These are phyloP conservation scores for Leptinotarsa rubiginosa DNA, from an alignment of 2,888 invertebrate species.

Conservation along the genomic window DNA sequence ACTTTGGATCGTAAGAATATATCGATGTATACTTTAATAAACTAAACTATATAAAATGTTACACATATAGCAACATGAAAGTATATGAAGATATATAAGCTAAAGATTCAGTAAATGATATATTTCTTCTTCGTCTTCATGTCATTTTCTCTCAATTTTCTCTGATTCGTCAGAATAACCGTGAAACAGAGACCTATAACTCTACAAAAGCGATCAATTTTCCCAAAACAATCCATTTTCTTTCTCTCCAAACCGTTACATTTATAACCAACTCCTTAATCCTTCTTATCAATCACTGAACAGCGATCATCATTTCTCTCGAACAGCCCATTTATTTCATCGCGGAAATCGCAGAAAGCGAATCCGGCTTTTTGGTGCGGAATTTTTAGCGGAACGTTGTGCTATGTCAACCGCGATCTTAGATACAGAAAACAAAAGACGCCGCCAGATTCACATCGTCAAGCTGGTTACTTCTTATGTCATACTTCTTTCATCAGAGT, in stretches of 20 bases:
- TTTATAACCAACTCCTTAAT: conserved; percentile 40
- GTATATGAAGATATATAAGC: no score
- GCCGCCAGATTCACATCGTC: conserved; percentile 31
- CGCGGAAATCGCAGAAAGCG: conserved; percentile 31
- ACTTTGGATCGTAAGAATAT: no score
- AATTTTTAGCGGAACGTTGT: conserved; percentile 31
- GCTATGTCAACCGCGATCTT: conserved; percentile 30
- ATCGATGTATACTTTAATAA: no score
- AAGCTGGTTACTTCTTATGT: conserved; percentile 24
- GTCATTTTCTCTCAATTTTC: neutral
- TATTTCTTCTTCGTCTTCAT: neutral
- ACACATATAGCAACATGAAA: no score
- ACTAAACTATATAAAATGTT: no score
- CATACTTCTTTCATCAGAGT: conserved; percentile 10
- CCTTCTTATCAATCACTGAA: conserved; percentile 41
- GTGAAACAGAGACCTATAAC: conserved; percentile 27
- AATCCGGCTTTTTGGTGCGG: conserved; percentile 33
- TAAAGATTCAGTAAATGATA: no score
- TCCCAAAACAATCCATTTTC: conserved; percentile 37
- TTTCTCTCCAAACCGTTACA: conserved; percentile 33
- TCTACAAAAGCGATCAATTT: conserved; percentile 35
- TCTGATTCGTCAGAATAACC: neutral
- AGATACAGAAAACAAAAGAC: conserved; percentile 34
- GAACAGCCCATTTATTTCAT: conserved; percentile 38
- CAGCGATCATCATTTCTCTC: conserved; percentile 39